Percentiles rank a stretch among this genome's conserved stretches.
Conservation (phyloP, 2,113 vertebrate genomes). For the Jacana jacana region DNA sequence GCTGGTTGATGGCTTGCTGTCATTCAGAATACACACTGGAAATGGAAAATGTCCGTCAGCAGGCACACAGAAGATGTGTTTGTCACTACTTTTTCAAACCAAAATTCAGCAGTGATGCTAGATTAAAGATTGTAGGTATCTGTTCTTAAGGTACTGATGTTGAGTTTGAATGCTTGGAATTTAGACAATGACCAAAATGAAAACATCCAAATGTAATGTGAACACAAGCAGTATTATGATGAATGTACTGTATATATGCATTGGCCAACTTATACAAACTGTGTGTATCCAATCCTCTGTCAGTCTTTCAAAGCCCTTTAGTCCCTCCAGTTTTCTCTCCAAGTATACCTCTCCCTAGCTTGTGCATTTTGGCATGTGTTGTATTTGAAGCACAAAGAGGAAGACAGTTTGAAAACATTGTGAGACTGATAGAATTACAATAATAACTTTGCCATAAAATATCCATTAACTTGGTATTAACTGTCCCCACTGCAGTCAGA, state of each 20-base stretch:
- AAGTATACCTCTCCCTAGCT: neutral
- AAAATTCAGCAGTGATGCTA: neutral
- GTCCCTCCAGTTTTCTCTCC: neutral
- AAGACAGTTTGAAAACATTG: neutral
- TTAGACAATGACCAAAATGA: neutral
- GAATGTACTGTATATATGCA: neutral
- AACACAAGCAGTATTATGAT: neutral
- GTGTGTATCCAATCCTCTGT: neutral
- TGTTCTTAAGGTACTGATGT: neutral
- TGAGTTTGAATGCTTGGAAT: neutral
- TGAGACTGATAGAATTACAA: slow-evolving; percentile 20
- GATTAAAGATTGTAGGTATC: neutral
- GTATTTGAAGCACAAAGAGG: neutral
- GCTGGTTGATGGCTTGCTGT: neutral
- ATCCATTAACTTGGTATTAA: slow-evolving; percentile 44
- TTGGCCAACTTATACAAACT: neutral
- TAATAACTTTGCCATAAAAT: slow-evolving; percentile 36
- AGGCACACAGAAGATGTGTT: neutral
- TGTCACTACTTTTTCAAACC: neutral
- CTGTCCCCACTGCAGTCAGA: slow-evolving; percentile 12
- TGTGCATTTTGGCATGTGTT: slow-evolving; percentile 25
- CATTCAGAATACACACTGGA: neutral
- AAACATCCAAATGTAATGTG: neutral
- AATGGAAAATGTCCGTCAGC: neutral
- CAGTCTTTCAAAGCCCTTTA: neutral